phyloP scores from a whole-genome alignment of 92 coral and sea anemone species.

The Siderastrea siderea region DNA sequence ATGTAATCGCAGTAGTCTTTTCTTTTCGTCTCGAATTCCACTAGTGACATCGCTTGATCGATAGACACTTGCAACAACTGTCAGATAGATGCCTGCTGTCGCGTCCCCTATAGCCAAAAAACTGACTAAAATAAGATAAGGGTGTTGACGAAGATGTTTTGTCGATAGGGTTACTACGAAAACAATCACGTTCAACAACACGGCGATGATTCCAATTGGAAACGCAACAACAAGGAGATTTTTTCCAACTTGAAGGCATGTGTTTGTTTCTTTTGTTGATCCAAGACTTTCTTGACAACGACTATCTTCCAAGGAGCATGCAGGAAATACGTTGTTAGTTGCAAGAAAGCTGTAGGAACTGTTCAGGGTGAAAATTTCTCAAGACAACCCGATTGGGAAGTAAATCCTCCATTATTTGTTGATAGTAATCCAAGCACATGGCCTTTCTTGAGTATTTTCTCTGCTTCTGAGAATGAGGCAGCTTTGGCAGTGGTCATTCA shows the following conservation, averaged over 20 bases:
- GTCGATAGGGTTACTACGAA: neutral
- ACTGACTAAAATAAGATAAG: too few relatives aligned
- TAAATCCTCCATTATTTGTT: neutral
- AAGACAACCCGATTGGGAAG: neutral
- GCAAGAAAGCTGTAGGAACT: neutral
- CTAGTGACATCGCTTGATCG: neutral
- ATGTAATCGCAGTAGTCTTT: neutral
- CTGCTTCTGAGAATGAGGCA: neutral
- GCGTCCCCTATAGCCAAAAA: too few relatives aligned
- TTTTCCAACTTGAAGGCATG: neutral
- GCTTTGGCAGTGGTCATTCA: neutral
- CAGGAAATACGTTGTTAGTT: neutral
- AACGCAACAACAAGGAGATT: neutral
- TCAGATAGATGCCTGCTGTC: neutral
- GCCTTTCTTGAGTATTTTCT: neutral
- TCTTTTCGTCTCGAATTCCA: neutral
- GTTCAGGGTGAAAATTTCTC: neutral
- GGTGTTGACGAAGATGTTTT: too few relatives aligned
- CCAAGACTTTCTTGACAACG: too few relatives aligned
- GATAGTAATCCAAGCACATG: neutral
- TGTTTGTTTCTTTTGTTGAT: neutral
- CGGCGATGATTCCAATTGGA: neutral
- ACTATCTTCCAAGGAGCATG: neutral
- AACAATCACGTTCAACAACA: neutral
- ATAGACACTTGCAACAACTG: neutral